Conservation (phyloP, 2,888 invertebrate species). For the Auanema freiburgensis region DNA sequence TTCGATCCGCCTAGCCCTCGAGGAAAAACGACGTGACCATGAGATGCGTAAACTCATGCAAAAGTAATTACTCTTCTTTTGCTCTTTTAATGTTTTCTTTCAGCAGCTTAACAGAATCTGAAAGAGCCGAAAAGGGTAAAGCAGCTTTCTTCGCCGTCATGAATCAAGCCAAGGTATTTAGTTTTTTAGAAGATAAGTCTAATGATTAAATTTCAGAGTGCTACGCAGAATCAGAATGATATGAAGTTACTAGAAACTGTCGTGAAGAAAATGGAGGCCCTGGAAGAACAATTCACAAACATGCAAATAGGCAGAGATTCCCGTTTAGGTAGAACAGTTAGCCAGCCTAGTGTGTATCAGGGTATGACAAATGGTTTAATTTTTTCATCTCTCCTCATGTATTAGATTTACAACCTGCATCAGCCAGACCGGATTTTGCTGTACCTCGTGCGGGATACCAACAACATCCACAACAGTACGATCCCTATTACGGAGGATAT, state of each 20-base stretch:
- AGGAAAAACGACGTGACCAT: conserved; percentile 59
- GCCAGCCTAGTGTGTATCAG: conserved; percentile 49
- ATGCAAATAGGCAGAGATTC: conserved; percentile 22
- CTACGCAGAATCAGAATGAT: conserved; percentile 3
- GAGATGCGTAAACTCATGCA: conserved; percentile 49
- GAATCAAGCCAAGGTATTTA: conserved; percentile 22
- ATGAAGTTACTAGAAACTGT: conserved; percentile 4
- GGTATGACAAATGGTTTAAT: conserved; percentile 19
- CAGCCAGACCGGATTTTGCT: too few relatives aligned
- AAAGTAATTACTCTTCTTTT: conserved; percentile 24
- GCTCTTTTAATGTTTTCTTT: conserved; percentile 17
- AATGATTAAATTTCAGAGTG: neutral
- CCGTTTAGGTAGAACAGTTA: conserved; percentile 33
- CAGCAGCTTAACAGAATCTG: conserved; percentile 54
- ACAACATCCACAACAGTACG: neutral
- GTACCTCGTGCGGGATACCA: neutral
- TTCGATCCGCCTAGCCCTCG: conserved; percentile 57
- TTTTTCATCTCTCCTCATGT: neutral
- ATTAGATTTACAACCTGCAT: conserved; percentile 1
- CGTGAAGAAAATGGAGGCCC: conserved; percentile 9
- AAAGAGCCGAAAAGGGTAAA: conserved; percentile 57
- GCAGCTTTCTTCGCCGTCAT: conserved; percentile 62
- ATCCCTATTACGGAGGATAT: conserved; percentile 1
- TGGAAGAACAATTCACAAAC: conserved; percentile 23
- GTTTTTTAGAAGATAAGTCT: neutral